phyloP scores from a whole-genome alignment of 2,797 vertebrate species.

The Anguilla obscura region DNA sequence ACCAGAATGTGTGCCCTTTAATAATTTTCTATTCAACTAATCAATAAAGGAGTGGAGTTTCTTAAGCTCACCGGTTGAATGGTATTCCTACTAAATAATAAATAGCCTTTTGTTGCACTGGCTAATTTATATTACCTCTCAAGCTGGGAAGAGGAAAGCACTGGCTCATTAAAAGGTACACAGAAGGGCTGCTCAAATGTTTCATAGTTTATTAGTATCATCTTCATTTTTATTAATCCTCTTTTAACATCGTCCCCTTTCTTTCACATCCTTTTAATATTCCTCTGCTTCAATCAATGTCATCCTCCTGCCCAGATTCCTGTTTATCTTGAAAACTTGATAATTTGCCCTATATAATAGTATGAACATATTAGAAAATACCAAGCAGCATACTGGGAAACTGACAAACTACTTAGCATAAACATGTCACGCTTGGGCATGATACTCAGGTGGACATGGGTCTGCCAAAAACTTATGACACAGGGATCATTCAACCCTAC shows the following conservation, averaged over 20 bases:
- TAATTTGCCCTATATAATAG: background rate
- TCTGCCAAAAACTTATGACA: background rate
- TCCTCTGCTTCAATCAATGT: background rate
- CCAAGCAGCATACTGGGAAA: background rate
- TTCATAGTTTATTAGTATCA: background rate
- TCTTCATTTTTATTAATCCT: background rate
- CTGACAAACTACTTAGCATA: background rate
- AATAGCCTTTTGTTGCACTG: constrained; percentile 12
- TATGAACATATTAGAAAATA: background rate
- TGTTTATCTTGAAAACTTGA: constrained; percentile 1
- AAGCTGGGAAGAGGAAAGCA: background rate
- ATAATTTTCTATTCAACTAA: background rate
- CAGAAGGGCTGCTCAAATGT: background rate
- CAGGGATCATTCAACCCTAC: background rate
- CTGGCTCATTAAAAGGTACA: background rate
- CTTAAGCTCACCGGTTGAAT: constrained; percentile 1
- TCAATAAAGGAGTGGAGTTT: constrained; percentile 24
- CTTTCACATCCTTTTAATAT: background rate
- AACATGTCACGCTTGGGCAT: background rate
- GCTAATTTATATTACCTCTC: constrained; percentile 9
- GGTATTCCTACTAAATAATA: constrained; percentile 23
- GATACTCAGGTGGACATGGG: background rate
- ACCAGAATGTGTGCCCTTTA: background rate
- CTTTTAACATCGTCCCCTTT: background rate
- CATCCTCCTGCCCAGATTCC: background rate